Conservation (phyloP, 1,140 invertebrate genomes). For the Nebria ingens region DNA sequence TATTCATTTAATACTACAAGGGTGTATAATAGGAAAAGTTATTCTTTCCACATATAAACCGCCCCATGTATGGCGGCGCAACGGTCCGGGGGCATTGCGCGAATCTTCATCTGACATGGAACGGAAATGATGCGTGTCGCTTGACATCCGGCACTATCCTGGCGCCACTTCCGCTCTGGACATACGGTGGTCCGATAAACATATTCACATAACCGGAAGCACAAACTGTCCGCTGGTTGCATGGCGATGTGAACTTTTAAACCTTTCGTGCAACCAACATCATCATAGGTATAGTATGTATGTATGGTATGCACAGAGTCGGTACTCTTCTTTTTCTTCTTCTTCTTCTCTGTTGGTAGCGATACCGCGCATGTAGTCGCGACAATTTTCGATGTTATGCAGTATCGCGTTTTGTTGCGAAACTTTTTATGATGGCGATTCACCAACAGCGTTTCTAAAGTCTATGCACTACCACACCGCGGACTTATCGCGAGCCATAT, state of each 20-base stretch:
- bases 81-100: too few relatives aligned
- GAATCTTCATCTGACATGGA: slow-evolving; percentile 4
- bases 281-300: background rate
- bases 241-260: slow-evolving; percentile 1
- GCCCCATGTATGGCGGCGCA: too few relatives aligned
- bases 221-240: slow-evolving; percentile 1
- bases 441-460: too few relatives aligned
- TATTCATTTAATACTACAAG: too few relatives aligned
- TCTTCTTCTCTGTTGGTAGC: too few relatives aligned
- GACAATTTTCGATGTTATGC: background rate
- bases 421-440: background rate
- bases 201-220: slow-evolving; percentile 1
- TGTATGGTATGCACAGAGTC: background rate
- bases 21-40: too few relatives aligned
- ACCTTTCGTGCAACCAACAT: background rate
- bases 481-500: too few relatives aligned
- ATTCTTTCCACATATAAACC: too few relatives aligned
- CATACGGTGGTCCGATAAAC: background rate
- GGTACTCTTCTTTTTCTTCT: background rate
- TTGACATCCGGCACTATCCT: background rate
- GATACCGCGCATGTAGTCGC: too few relatives aligned
- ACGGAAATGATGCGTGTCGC: slow-evolving; percentile 4
- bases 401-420: background rate
- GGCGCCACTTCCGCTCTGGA: background rate
- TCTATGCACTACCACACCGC: too few relatives aligned